Conservation (phyloP, 2,113 vertebrate species). For the Megaleporinus macrocephalus region DNA sequence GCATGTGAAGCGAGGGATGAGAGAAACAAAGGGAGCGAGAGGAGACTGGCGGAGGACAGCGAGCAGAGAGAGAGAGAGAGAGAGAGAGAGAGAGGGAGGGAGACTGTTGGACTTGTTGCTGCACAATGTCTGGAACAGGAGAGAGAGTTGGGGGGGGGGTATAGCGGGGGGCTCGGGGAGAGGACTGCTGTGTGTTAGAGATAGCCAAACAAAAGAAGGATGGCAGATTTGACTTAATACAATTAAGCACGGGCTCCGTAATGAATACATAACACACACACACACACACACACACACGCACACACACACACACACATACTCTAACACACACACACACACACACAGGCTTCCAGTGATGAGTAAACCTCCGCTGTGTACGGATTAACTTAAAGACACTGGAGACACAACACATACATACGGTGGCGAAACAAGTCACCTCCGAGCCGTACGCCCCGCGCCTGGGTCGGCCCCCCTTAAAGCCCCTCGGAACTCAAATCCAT, state of each 20-base stretch:
- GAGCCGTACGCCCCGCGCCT: no score
- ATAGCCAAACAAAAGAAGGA: slow-evolving; percentile 72
- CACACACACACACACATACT: neutral
- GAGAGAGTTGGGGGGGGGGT: neutral
- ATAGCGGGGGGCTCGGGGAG: neutral
- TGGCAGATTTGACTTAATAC: slow-evolving; percentile 72
- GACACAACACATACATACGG: slow-evolving; percentile 20
- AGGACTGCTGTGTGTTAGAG: slow-evolving; percentile 67
- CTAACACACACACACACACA: slow-evolving; percentile 38
- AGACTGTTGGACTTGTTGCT: neutral
- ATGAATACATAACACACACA: slow-evolving; percentile 63
- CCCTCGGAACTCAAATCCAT: no score
- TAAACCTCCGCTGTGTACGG: neutral
- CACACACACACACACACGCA: slow-evolving; percentile 32
- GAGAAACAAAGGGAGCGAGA: slow-evolving; percentile 9
- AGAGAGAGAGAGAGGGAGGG: neutral
- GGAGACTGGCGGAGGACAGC: neutral
- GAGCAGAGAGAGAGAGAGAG: neutral
- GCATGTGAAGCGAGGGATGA: slow-evolving; percentile 33
- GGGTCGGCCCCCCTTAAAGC: no score
- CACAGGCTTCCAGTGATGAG: slow-evolving; percentile 12
- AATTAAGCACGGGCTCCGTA: slow-evolving; percentile 69
- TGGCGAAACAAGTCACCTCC: no score
- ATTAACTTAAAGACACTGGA: neutral
- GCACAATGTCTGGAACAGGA: neutral